Evolutionary conservation across 2,113 vertebrate genomes (phyloP).

Genomic region (Hemiprocne comata): DNA sequence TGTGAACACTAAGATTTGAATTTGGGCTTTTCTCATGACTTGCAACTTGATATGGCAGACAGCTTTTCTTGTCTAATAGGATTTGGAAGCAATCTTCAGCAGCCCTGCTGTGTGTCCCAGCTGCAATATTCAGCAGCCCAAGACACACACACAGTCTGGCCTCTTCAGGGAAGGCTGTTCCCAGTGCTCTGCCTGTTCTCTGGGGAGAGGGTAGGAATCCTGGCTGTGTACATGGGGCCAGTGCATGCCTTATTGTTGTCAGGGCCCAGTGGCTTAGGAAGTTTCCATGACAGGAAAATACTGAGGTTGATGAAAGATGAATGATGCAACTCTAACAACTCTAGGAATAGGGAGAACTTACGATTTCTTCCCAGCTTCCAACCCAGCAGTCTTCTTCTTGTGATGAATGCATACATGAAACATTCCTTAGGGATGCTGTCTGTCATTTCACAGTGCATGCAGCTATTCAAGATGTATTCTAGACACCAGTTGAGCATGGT

Average conservation of each 20-base stretch:
- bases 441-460: not conserved
- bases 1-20: not conserved
- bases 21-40: not conserved
- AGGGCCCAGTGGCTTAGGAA: not conserved
- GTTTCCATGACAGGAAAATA: not conserved
- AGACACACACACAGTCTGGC: not conserved
- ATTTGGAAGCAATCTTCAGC: not conserved
- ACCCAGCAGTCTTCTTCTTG: not conserved
- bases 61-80: not conserved
- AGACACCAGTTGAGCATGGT: not conserved
- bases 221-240: not conserved
- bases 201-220: not conserved
- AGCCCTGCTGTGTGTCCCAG: not conserved
- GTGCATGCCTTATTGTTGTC: not conserved
- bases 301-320: not conserved
- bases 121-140: not conserved
- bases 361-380: rapidly evolving
- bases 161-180: not conserved
- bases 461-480: not conserved
- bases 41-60: not conserved
- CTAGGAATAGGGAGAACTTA: not conserved
- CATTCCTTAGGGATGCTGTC: not conserved
- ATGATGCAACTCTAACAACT: not conserved
- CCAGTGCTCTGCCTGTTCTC: not conserved
- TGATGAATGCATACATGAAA: not conserved